Percentiles rank a stretch among this genome's conserved stretches.
Evolutionary conservation across 1,140 invertebrate genomes (phyloP).

Genomic region (Pseudomyrmex cubaensis): DNA sequence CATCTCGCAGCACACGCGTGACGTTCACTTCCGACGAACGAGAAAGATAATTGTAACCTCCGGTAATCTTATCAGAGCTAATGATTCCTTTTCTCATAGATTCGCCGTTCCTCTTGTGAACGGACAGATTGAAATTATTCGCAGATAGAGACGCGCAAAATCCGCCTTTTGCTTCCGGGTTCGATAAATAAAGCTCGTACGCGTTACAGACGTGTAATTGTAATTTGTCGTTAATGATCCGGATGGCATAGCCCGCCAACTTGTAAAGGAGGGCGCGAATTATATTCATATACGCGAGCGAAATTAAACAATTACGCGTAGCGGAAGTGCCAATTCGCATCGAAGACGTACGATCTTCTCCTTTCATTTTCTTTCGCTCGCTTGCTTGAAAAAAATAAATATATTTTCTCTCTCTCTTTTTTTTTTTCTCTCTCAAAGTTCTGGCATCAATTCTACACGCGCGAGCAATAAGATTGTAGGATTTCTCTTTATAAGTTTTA

Average conservation of each 20-base stretch:
- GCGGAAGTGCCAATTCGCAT: slow-evolving; percentile 10
- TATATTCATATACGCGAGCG: slow-evolving; percentile 15
- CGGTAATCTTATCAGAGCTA: not conserved
- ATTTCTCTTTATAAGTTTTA: too few species aligned
- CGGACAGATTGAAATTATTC: slow-evolving; percentile 20
- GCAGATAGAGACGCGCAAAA: slow-evolving; percentile 1
- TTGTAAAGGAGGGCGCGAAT: not conserved
- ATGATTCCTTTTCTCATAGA: slow-evolving; percentile 16
- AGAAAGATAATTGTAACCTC: not conserved
- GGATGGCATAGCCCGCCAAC: not conserved
- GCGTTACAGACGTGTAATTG: slow-evolving; percentile 13
- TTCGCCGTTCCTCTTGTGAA: not conserved
- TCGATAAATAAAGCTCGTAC: not conserved
- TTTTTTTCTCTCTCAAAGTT: not conserved
- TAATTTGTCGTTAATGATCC: slow-evolving; percentile 33
- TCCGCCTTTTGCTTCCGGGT: slow-evolving; percentile 9
- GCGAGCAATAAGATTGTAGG: too few species aligned
- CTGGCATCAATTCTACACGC: too few species aligned
- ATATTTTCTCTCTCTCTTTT: not conserved
- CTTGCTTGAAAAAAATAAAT: not conserved
- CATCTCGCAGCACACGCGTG: slow-evolving; percentile 5
- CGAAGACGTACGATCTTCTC: not conserved
- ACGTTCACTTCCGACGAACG: not conserved
- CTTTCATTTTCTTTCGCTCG: not conserved
- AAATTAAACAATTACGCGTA: slow-evolving; percentile 37